A percentile compares a stretch with the other conserved stretches of the same genome.
These are phyloP conservation scores for Phocoena phocoena DNA, from an alignment of 2,113 vertebrate species.

Conservation along the genomic window DNA sequence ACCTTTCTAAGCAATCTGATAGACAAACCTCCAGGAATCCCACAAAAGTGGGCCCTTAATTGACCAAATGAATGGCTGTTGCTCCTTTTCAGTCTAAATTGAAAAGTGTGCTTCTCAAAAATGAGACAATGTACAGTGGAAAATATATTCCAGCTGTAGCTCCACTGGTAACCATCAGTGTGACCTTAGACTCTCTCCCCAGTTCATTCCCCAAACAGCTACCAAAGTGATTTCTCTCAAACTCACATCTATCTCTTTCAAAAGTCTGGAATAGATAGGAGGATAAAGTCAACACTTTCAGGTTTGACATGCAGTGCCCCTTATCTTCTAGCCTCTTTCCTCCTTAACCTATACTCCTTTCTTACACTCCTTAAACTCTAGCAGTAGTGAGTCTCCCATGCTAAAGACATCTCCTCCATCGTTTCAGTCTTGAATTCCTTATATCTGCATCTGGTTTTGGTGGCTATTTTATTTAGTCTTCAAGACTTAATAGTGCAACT, in stretches of 20 bases:
- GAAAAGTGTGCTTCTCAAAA: neutral
- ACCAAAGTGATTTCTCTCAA: conserved; percentile 3
- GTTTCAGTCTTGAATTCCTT: neutral
- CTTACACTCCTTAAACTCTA: neutral
- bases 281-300: neutral
- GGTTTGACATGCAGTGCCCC: neutral
- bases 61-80: conserved; percentile 54
- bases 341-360: neutral
- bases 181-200: neutral
- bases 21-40: conserved; percentile 47
- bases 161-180: neutral
- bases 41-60: conserved; percentile 48
- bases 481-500: neutral
- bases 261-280: neutral
- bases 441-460: neutral
- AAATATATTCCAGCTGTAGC: neutral
- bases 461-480: neutral
- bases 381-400: neutral
- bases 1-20: conserved; percentile 43
- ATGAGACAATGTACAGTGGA: neutral
- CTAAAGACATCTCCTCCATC: neutral
- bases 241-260: neutral
- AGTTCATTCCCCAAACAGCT: neutral
- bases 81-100: conserved; percentile 29
- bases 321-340: neutral